Percentiles rank a stretch among this genome's conserved stretches.
These are phyloP conservation scores for Lasius fuliginosus DNA, from an alignment of 2,888 invertebrate genomes.

Conservation along the genomic window DNA sequence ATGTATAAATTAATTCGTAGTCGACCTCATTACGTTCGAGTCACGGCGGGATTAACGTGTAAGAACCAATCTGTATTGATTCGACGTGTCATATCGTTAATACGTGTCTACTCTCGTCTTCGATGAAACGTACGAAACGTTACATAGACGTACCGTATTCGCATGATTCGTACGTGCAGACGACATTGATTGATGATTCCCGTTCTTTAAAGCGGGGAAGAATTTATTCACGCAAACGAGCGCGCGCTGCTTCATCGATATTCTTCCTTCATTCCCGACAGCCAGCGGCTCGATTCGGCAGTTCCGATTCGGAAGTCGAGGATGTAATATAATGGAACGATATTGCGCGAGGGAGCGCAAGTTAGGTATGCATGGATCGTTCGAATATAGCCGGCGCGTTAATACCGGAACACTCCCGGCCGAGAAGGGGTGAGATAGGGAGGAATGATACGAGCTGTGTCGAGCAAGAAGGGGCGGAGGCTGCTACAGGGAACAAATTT, in stretches of 20 bases:
- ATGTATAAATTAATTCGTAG: slow-evolving; percentile 38
- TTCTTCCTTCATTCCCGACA: slow-evolving; percentile 49
- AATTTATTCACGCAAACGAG: slow-evolving; percentile 56
- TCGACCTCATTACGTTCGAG: slow-evolving; percentile 27
- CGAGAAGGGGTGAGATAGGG: slow-evolving; percentile 53
- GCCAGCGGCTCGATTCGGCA: slow-evolving; percentile 56
- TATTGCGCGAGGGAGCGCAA: slow-evolving; percentile 65
- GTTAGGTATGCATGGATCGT: slow-evolving; percentile 83
- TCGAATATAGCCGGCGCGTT: slow-evolving; percentile 83
- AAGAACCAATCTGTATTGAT: slow-evolving; percentile 36
- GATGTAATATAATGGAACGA: slow-evolving; percentile 65
- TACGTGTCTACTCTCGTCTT: slow-evolving; percentile 25
- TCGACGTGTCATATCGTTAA: slow-evolving; percentile 29
- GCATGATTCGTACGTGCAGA: slow-evolving; percentile 29
- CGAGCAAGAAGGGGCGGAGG: slow-evolving; percentile 29
- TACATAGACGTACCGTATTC: slow-evolving; percentile 33
- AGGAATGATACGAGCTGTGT: slow-evolving; percentile 55
- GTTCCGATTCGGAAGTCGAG: slow-evolving; percentile 62
- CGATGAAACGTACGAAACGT: slow-evolving; percentile 27
- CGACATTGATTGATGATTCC: slow-evolving; percentile 52
- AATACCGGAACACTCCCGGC: slow-evolving; percentile 80
- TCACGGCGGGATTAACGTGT: slow-evolving; percentile 32
- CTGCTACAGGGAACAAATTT: slow-evolving; percentile 68
- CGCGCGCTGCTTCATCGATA: slow-evolving; percentile 42
- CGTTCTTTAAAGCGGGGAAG: not conserved